Percentiles rank a stretch among this genome's conserved stretches.
Conservation (phyloP, 2,113 vertebrate genomes). For the Aramus guarauna region DNA sequence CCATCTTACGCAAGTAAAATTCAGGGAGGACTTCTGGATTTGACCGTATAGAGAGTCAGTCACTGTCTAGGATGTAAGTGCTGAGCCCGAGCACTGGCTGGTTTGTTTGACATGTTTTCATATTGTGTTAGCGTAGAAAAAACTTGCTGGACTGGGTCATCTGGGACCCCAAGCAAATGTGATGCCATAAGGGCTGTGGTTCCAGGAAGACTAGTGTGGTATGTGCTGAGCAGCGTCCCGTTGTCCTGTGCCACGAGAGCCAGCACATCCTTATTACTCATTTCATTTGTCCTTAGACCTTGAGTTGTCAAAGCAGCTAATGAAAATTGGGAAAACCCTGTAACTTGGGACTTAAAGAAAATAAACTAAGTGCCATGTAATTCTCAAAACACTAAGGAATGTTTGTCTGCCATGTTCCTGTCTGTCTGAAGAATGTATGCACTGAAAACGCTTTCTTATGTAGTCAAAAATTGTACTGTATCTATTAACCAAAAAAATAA, state of each 20-base stretch:
- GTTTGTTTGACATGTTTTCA: neutral
- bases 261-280: neutral
- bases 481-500: constrained; percentile 76
- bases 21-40: neutral
- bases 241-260: neutral
- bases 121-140: neutral
- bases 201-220: neutral
- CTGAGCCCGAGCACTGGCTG: neutral
- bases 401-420: constrained; percentile 41
- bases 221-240: neutral
- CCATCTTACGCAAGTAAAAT: neutral
- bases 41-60: neutral
- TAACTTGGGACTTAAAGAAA: neutral
- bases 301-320: neutral
- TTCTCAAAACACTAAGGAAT: constrained; percentile 12
- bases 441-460: constrained; percentile 72
- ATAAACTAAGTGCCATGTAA: neutral
- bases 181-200: neutral
- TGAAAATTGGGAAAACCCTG: constrained; percentile 1
- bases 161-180: neutral
- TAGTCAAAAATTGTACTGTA: constrained; percentile 71
- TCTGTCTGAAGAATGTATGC: constrained; percentile 71
- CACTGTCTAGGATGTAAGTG: neutral
- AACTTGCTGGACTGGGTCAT: neutral
- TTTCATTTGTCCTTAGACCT: neutral